Evolutionary conservation across 2,113 vertebrate species (phyloP).

Genomic region (Azemiops feae): DNA sequence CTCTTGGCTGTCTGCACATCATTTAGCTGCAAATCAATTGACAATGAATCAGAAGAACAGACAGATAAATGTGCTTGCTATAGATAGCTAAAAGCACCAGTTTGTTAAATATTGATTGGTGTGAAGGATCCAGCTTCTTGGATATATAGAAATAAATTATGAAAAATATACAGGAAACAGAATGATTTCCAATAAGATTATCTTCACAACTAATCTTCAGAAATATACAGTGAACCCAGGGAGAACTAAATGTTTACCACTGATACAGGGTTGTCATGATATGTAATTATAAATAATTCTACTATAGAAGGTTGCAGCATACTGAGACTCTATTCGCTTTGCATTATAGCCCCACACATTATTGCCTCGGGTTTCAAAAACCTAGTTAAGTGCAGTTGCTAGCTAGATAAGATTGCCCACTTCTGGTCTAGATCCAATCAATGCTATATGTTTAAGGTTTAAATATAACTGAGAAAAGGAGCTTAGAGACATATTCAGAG

Average conservation of each 20-base stretch:
- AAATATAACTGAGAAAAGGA: not conserved
- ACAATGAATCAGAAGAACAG: not conserved
- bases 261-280: not conserved
- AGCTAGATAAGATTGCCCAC: not conserved
- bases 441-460: not conserved
- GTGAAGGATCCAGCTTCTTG: not conserved
- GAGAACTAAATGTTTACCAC: not conserved
- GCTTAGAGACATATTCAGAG: not conserved
- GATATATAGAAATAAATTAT: constrained; percentile 5
- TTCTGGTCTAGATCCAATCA: not conserved
- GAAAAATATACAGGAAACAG: not conserved
- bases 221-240: not conserved
- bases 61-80: not conserved
- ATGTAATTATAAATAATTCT: not conserved
- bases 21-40: constrained; percentile 1
- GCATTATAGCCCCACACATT: not conserved
- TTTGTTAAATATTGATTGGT: constrained; percentile 8
- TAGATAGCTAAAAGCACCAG: not conserved
- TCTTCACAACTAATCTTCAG: not conserved
- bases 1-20: not conserved
- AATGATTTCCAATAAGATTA: constrained; percentile 18
- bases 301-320: not conserved
- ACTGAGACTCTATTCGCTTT: not conserved
- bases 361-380: not conserved
- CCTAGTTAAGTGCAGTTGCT: not conserved